These are phyloP conservation scores for Pseudorhiza aurosa DNA, from an alignment of 30 jellyfish, hydroid and myxozoan species.

Conservation along the genomic window DNA sequence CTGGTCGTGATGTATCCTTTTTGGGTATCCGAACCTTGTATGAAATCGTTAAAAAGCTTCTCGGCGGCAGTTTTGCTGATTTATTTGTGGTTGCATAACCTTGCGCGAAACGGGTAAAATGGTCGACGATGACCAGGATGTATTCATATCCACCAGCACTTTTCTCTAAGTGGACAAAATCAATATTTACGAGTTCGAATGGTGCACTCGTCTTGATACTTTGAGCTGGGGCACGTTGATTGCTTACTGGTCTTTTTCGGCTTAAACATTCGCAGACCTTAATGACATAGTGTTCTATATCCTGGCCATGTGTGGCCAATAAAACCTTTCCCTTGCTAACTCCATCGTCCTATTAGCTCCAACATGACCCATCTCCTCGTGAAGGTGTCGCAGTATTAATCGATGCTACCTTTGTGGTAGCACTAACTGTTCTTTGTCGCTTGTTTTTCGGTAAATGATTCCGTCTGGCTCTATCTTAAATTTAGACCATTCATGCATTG, in stretches of 20 bases:
- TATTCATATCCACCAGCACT: slow-evolving; percentile 28
- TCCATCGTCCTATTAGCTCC: slow-evolving; percentile 23
- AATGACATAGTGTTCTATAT: slow-evolving; percentile 15
- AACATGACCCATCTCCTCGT: slow-evolving; percentile 3
- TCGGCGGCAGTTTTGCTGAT: slow-evolving; percentile 55
- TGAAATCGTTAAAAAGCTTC: slow-evolving; percentile 47
- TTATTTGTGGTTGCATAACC: slow-evolving; percentile 62
- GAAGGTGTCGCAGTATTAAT: slow-evolving; percentile 1
- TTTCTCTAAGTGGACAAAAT: slow-evolving; percentile 36
- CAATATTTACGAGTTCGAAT: slow-evolving; percentile 23
- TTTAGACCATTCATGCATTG: slow-evolving; percentile 6
- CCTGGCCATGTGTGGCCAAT: slow-evolving; percentile 43
- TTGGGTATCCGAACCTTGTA: slow-evolving; percentile 61
- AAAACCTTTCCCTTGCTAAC: slow-evolving; percentile 24
- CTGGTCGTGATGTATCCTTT: slow-evolving; percentile 57
- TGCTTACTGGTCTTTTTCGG: neutral
- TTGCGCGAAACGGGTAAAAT: slow-evolving; percentile 60
- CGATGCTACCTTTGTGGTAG: slow-evolving; percentile 7
- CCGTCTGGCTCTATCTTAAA: slow-evolving; percentile 25
- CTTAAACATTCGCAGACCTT: slow-evolving; percentile 10
- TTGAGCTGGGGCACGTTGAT: slow-evolving; percentile 18
- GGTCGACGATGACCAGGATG: slow-evolving; percentile 27
- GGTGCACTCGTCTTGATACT: slow-evolving; percentile 15
- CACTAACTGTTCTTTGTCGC: slow-evolving; percentile 25
- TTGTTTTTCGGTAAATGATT: slow-evolving; percentile 1